These are phyloP conservation scores for Pammene aurita DNA, from an alignment of 2,888 invertebrate species.

Conservation along the genomic window DNA sequence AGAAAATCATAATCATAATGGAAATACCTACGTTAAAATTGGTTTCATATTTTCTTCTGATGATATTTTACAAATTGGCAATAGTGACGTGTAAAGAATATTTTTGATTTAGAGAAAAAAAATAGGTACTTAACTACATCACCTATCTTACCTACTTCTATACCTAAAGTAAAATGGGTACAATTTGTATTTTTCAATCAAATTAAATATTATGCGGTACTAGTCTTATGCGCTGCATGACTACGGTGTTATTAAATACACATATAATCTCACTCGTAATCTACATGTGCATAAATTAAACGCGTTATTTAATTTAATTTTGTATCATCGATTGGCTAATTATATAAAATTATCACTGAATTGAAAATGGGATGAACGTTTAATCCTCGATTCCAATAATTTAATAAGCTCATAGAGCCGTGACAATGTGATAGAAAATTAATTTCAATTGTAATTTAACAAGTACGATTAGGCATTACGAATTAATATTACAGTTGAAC, in stretches of 20 bases:
- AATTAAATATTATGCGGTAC: no score
- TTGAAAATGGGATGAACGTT: constrained; percentile 14
- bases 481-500: neutral
- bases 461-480: neutral
- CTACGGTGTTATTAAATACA: neutral
- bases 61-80: no score
- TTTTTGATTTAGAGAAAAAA: neutral
- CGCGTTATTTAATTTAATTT: neutral
- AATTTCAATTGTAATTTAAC: constrained; percentile 4
- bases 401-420: neutral
- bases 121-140: no score
- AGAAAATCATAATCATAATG: neutral
- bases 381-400: constrained; percentile 4
- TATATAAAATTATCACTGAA: constrained; percentile 5
- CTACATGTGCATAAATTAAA: neutral
- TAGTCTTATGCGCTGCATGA: no score
- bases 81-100: no score
- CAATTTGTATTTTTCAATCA: no score
- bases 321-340: neutral
- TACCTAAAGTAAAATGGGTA: no score
- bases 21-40: neutral
- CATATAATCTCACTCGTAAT: neutral
- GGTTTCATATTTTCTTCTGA: neutral
- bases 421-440: neutral
- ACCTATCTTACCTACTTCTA: no score